phyloP scores from a whole-genome alignment of 2,797 vertebrate species.

The Pogoniulus pusillus region DNA sequence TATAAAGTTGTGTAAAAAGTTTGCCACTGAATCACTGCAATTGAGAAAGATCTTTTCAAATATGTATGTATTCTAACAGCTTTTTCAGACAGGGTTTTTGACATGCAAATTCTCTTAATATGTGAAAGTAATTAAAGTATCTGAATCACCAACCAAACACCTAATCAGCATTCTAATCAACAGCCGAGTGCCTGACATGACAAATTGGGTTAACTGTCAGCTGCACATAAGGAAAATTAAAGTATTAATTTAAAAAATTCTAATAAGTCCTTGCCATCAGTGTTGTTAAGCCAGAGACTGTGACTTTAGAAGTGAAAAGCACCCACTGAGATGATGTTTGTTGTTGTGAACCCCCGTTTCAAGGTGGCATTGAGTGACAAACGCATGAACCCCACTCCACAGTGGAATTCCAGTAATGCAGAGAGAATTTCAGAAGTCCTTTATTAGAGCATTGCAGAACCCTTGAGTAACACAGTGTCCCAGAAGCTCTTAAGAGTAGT shows the following conservation, averaged over 20 bases:
- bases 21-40: not conserved
- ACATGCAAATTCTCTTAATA: not conserved
- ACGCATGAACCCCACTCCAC: too few relatives aligned
- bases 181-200: not conserved
- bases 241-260: too few relatives aligned
- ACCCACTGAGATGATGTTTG: not conserved
- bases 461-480: too few relatives aligned
- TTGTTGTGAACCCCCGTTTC: too few relatives aligned
- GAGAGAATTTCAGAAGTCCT: too few relatives aligned
- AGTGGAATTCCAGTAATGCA: too few relatives aligned
- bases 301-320: not conserved
- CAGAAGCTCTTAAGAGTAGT: too few relatives aligned
- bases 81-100: not conserved
- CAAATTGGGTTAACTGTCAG: conserved; percentile 5
- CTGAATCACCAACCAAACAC: conserved; percentile 4
- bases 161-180: conserved; percentile 15
- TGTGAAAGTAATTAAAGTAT: not conserved
- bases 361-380: too few relatives aligned
- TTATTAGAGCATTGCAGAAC: too few relatives aligned
- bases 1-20: not conserved
- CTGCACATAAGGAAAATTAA: not conserved
- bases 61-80: not conserved
- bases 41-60: not conserved
- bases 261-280: not conserved
- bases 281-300: not conserved